A percentile compares a stretch with the other conserved stretches of the same genome.
These are phyloP conservation scores for Eulemur rubriventer DNA, from an alignment of 2,797 vertebrate species.

Conservation along the genomic window DNA sequence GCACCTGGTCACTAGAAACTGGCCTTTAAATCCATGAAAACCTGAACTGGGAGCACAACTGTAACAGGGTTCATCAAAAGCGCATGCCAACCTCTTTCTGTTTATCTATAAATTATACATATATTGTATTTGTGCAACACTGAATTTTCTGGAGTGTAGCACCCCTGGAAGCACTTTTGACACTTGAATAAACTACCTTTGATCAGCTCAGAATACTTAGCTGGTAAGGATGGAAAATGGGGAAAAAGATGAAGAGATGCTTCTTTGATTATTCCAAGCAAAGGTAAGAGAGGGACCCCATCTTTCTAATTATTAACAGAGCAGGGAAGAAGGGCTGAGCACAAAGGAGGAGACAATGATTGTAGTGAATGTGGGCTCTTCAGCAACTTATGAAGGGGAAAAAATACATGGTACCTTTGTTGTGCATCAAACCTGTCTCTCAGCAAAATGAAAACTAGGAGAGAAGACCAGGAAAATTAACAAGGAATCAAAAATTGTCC, in stretches of 20 bases:
- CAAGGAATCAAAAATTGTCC: neutral
- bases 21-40: neutral
- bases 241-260: slow-evolving; percentile 28
- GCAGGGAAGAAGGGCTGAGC: neutral
- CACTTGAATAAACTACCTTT: slow-evolving; percentile 69
- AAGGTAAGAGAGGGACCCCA: neutral
- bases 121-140: neutral
- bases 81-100: slow-evolving; percentile 12
- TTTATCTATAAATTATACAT: slow-evolving; percentile 66
- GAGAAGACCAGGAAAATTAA: neutral
- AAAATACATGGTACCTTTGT: neutral
- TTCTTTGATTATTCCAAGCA: slow-evolving; percentile 6
- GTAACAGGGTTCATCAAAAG: neutral
- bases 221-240: slow-evolving; percentile 17
- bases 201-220: slow-evolving; percentile 47
- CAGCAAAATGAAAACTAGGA: slow-evolving; percentile 8
- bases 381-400: neutral
- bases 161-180: slow-evolving; percentile 58
- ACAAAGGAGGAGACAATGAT: neutral
- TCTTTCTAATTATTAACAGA: slow-evolving; percentile 14
- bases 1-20: neutral
- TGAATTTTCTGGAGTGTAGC: slow-evolving; percentile 45
- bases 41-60: neutral
- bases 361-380: neutral
- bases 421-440: neutral